Evolutionary conservation across 2,113 vertebrate genomes (phyloP), one percentile per base, ranked within the genome.

Genomic region (Salvator merianae): DNA sequence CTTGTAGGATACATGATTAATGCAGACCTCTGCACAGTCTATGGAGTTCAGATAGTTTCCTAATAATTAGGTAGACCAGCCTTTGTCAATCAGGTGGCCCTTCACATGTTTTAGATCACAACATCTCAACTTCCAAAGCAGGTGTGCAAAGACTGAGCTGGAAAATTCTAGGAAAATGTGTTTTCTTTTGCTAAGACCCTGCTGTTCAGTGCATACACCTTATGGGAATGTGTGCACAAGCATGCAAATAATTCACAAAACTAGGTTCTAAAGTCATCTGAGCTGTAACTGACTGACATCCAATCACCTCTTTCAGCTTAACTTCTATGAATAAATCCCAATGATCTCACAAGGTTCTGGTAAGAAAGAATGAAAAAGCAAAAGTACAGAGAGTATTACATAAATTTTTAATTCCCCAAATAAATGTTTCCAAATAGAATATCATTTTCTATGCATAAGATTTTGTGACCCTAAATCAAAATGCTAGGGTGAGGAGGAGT

Each of bases 391-490:
- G 71, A 55, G 68, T 53, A 4, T 47, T 68, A 22, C 22, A 36
- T 76, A 84, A 83, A 66, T 50, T 83, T 75, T 83, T 68, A 66
- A 83, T 83, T 77, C n/a, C 7, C 22, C 9, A 76, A 43, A 71
- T 84, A 84, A 43, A 47, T 50, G 62, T 32, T 76, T 79, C 47
- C 50, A 75, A 87, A 73, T 13, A 72, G 88, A 88, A 65, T 55
- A 20, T 7, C 13, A 59, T 8, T 70, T 71, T 81, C 76, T 72
- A 71, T 65, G 85, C 75, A 72, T 75, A 30, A 22, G 1, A 0
- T 0, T 80, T 91, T 12, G 0, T 59, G 30, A 47, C 81, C n/a
- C 26, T 2, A 69, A 68, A 22, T 16, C 38, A 74, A 65, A 50
- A 76, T 30, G 7, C 30, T 28, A 24, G 78, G 65, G 55, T 68